Evolutionary conservation across 1,140 invertebrate species (phyloP).

Genomic region (Neodiprion virginianus): DNA sequence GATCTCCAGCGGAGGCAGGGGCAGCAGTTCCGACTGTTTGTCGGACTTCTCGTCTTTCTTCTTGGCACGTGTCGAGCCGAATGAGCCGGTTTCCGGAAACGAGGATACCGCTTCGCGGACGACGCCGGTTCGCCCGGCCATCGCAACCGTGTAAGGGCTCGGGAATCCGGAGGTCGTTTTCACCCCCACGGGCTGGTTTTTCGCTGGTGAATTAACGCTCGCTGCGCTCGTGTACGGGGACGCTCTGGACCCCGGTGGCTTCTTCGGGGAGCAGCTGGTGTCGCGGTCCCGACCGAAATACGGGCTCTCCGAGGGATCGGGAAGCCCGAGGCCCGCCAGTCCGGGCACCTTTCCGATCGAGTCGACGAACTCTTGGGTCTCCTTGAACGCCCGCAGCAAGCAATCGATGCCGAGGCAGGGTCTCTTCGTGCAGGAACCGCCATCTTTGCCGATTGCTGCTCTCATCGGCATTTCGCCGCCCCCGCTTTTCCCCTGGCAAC

Average conservation of each 20-base stretch:
- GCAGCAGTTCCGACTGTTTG: conserved; percentile 30
- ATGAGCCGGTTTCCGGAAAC: conserved; percentile 22
- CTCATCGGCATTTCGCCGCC: conserved; percentile 20
- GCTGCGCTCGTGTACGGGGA: conserved; percentile 44
- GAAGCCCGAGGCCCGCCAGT: conserved; percentile 45
- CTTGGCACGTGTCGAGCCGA: conserved; percentile 22
- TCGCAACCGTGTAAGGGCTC: conserved; percentile 22
- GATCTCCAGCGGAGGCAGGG: conserved; percentile 16
- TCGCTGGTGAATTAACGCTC: conserved; percentile 49
- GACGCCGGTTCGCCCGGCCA: conserved; percentile 37
- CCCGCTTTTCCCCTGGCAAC: conserved; percentile 31
- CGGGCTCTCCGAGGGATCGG: conserved; percentile 51
- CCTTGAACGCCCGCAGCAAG: conserved; percentile 44
- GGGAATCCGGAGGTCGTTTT: not conserved
- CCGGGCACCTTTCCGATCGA: conserved; percentile 49
- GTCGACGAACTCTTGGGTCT: conserved; percentile 51
- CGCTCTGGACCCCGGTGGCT: not conserved
- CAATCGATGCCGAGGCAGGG: conserved; percentile 40
- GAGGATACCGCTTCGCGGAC: conserved; percentile 39
- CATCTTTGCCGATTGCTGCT: not conserved
- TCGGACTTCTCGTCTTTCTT: conserved; percentile 39
- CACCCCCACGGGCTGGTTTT: conserved; percentile 2
- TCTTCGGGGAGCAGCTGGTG: conserved; percentile 14
- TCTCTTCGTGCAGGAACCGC: conserved; percentile 30
- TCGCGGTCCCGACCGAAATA: conserved; percentile 39